Evolutionary conservation across 2,888 invertebrate species (phyloP), one percentile per base, ranked within the genome.

Genomic region (Xestia c-nigrum): DNA sequence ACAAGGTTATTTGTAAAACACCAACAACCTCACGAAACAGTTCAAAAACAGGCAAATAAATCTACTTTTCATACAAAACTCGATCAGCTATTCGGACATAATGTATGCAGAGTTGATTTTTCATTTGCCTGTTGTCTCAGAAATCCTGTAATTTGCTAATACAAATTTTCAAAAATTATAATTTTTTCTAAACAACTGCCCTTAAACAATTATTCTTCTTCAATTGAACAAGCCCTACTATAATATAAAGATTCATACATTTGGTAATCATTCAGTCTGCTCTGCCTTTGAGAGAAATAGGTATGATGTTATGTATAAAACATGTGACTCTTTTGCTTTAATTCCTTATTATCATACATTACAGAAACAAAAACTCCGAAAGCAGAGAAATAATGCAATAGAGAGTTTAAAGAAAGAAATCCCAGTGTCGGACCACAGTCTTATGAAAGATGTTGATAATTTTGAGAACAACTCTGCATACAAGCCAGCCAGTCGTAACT

Each of bases 341-440:
- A 12, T 69, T 21, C 12, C 19, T 63, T 40, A 3, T 19, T 50
- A 43, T 75, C 70, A 63, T 7, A 21, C 40, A 71, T 81, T 82
- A 21, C 88, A 96, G 96, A 96, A 96, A 94, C 96, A 96, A 93
- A 96, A 94, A 90, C 78, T 95, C n/a, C 92, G 96, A 81, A 96
- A 95, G 80, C 96, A 96, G 83, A 93, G 96, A 70, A 96, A 96
- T 77, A 96, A 93, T 87, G 96, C 96, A 3, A 95, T 96, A 80
- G 95, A 96, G 76, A 94, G 93, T 82, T 90, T 96, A 61, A 96
- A 96, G 85, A 96, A 96, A 85, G 96, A 96, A 84, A 95, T 96
- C 68, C 96, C 96, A 55, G 95, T 96, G 4, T 95, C 95, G 3
- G 96, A 96, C 80, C 91, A 90, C 4, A 96, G 95, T 86, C 90